Base-by-base conservation (phyloP, 2,113 vertebrate species). In the Vombatus ursinus region DNA sequence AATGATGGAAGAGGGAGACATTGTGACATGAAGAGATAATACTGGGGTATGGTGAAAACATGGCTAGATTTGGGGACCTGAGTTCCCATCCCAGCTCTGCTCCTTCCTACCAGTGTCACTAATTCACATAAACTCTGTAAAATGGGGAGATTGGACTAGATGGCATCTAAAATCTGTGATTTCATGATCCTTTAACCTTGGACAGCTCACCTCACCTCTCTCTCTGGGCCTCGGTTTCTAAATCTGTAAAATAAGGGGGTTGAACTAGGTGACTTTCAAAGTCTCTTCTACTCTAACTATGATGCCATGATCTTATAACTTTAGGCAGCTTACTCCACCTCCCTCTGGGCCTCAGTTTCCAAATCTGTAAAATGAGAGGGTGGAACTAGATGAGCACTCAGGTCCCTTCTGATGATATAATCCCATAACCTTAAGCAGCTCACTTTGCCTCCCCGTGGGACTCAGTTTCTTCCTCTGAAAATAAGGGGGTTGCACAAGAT, bases 1-100 rank as follows among this genome's bases (percentile, higher is more conserved):
- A 97, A 94, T 95, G 95, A 97, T 95, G 90, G 95, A 97, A 95
- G 93, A 0, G 95, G 52, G 49, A 95, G 95, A 90, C 95, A 93
- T 44, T 44, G 16, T 22, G n/a, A 22, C 2, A 8, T 84, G 61
- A n/a, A 77, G 61, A n/a, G 37, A 57, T 28, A 2, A 77, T 77
- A 8, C 16, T 44, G 44, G 16, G 26, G 68, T 23, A n/a, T 44
- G 37, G 68, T 22, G 68, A 84, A 84, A 84, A 22, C 16, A n/a
- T 5, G 22, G 19, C 68, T 44, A 84, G 68, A 44, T 84, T 84
- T n/a, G 26, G 50, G 61, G 31, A n/a, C 84, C 52, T 28, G 68
- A 57, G 37, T 84, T 22, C 5, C 68, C 16, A 44, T 84, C 7
- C 68, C 37, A 84, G 19, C 19, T 37, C 6, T 84, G n/a, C 6